Evolutionary conservation across 92 coral and sea anemone genomes (phyloP).

Genomic region (Blastomussa wellsi): DNA sequence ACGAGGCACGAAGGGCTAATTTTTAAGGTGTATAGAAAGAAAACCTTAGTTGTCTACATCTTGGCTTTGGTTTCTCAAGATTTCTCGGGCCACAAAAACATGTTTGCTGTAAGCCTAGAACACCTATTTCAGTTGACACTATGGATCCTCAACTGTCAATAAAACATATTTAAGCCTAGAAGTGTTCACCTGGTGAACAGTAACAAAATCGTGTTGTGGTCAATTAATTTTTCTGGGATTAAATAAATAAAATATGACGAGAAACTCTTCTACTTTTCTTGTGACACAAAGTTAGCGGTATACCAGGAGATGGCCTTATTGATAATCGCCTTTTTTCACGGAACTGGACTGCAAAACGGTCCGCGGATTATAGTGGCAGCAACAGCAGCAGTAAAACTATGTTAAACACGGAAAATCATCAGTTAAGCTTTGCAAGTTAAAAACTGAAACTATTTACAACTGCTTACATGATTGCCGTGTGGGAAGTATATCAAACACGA

Average conservation of each 20-base stretch:
- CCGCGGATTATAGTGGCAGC: too few relatives aligned
- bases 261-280: neutral
- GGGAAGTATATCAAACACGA: too few relatives aligned
- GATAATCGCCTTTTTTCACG: too few relatives aligned
- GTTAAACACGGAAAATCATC: too few relatives aligned
- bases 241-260: neutral
- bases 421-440: too few relatives aligned
- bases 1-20: too few relatives aligned
- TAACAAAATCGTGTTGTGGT: neutral
- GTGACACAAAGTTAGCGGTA: neutral
- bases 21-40: too few relatives aligned
- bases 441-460: too few relatives aligned
- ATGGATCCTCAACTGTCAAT: neutral
- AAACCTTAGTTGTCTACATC: neutral
- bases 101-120: neutral
- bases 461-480: too few relatives aligned
- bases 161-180: conserved; percentile 1
- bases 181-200: neutral
- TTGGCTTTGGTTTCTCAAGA: neutral
- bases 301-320: too few relatives aligned
- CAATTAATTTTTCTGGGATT: neutral
- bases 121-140: neutral
- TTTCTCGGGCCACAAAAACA: neutral
- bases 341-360: too few relatives aligned
- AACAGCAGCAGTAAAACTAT: too few relatives aligned